These are phyloP conservation scores for Perizoma flavofasciatum DNA, from an alignment of 2,888 invertebrate genomes.

Conservation along the genomic window DNA sequence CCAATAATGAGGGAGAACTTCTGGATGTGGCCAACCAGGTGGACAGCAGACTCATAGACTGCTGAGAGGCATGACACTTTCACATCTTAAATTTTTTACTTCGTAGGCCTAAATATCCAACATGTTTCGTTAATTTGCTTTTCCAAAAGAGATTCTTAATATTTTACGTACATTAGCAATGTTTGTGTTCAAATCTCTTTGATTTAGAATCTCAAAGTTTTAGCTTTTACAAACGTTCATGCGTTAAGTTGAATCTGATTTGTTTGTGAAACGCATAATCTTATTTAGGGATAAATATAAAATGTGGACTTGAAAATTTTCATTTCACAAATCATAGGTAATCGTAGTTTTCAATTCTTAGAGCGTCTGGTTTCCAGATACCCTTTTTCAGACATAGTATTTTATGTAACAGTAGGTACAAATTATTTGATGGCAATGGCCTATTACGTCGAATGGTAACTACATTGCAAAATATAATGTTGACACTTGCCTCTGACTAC, in stretches of 20 bases:
- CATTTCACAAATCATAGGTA: background rate
- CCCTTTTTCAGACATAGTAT: too few relatives aligned
- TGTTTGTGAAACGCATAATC: slow-evolving; percentile 21
- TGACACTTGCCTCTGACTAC: too few relatives aligned
- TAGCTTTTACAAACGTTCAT: slow-evolving; percentile 28
- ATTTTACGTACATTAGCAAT: slow-evolving; percentile 6
- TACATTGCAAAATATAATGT: too few relatives aligned
- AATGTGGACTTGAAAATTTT: slow-evolving; percentile 19
- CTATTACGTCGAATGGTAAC: too few relatives aligned
- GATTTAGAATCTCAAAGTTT: slow-evolving; percentile 31
- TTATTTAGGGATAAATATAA: slow-evolving; percentile 16
- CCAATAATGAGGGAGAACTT: too few relatives aligned
- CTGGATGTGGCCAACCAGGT: too few relatives aligned
- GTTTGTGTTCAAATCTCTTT: slow-evolving; percentile 16
- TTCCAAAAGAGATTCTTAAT: slow-evolving; percentile 7
- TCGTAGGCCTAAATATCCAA: background rate
- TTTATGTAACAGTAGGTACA: too few relatives aligned
- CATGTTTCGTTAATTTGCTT: background rate
- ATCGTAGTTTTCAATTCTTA: too few relatives aligned
- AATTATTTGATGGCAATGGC: too few relatives aligned
- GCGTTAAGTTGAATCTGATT: slow-evolving; percentile 32
- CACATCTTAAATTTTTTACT: background rate
- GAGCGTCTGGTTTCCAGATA: too few relatives aligned
- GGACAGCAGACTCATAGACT: too few relatives aligned
- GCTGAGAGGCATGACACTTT: too few relatives aligned